These are phyloP conservation scores for Blastobasis lacticolella DNA, from an alignment of 2,888 invertebrate genomes.

Conservation along the genomic window DNA sequence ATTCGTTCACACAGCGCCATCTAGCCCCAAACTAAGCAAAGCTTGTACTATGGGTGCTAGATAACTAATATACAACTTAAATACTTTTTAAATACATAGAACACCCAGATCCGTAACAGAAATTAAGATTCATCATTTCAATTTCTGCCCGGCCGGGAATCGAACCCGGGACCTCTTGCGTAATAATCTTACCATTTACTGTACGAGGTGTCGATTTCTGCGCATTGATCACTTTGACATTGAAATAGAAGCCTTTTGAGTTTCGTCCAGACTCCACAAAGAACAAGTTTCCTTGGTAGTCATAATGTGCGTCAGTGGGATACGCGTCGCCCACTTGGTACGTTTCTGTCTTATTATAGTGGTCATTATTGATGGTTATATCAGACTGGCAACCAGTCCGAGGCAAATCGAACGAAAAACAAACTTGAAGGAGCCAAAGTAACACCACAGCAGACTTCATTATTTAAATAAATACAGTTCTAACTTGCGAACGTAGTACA, in stretches of 20 bases:
- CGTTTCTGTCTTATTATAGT: conserved; percentile 34
- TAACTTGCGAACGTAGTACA: too few species aligned
- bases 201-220: conserved; percentile 30
- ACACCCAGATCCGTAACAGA: too few species aligned
- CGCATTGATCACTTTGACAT: conserved; percentile 37
- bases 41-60: too few species aligned
- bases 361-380: conserved; percentile 41
- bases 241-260: conserved; percentile 38
- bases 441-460: conserved; percentile 26
- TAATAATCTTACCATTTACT: conserved; percentile 38
- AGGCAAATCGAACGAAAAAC: conserved; percentile 46
- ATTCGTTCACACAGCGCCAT: too few species aligned
- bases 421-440: conserved; percentile 19
- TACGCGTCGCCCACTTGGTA: conserved; percentile 37
- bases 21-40: too few species aligned
- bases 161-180: too few species aligned
- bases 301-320: conserved; percentile 53
- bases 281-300: conserved; percentile 49
- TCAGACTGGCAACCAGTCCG: conserved; percentile 32
- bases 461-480: neutral
- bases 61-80: too few species aligned
- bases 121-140: too few species aligned
- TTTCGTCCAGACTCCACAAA: conserved; percentile 41
- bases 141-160: too few species aligned
- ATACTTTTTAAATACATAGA: too few species aligned